These are phyloP conservation scores for Agrotis exclamationis DNA, from an alignment of 2,888 invertebrate species.

Conservation along the genomic window DNA sequence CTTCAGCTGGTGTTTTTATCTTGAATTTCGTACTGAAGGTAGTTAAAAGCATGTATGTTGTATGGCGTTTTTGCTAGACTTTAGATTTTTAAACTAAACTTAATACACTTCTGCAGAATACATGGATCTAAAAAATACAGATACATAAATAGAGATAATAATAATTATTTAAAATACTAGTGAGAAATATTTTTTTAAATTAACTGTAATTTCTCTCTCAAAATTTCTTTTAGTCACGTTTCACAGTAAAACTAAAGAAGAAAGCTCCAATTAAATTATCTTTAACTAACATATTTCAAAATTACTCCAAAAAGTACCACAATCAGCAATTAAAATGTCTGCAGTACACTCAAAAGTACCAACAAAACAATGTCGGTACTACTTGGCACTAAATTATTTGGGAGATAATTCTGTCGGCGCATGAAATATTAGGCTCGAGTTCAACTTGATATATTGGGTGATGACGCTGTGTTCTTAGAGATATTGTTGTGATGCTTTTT, in stretches of 20 bases:
- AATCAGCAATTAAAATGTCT: conserved; percentile 48
- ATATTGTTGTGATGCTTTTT: conserved; percentile 34
- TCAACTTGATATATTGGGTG: conserved; percentile 55
- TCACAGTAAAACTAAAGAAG: background rate
- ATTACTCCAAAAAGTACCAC: conserved; percentile 16
- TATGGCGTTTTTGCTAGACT: too few species aligned
- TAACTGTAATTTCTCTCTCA: too few species aligned
- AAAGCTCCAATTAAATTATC: background rate
- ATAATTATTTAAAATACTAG: too few species aligned
- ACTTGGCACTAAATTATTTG: conserved; percentile 58
- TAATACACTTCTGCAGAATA: too few species aligned
- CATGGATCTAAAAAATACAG: too few species aligned
- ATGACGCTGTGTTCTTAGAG: conserved; percentile 50
- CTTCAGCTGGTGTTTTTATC: background rate
- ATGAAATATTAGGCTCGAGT: conserved; percentile 57
- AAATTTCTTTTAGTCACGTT: background rate
- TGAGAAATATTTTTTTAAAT: too few species aligned
- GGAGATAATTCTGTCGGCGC: conserved; percentile 58
- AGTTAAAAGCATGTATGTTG: too few species aligned
- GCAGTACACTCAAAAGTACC: conserved; percentile 28
- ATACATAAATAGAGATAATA: too few species aligned
- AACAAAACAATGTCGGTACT: conserved; percentile 53
- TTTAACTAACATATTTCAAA: background rate
- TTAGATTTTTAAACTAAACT: too few species aligned
- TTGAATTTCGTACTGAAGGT: background rate